A percentile compares a stretch with the other conserved stretches of the same genome.
phyloP scores from a whole-genome alignment of 2,797 vertebrate genomes.

The Antrozous pallidus region DNA sequence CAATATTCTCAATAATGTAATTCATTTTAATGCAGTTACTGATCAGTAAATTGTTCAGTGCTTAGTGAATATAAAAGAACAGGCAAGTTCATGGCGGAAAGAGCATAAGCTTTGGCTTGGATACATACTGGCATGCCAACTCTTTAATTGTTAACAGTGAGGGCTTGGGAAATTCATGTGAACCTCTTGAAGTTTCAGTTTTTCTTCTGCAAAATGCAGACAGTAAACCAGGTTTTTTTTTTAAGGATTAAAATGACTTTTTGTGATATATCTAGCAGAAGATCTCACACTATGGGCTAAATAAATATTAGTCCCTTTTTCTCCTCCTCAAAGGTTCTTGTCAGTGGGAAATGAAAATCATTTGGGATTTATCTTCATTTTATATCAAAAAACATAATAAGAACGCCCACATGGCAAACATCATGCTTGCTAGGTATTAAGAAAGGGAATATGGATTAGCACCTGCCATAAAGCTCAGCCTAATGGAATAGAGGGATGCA shows the following conservation, averaged over 20 bases:
- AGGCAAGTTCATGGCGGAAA: conserved; percentile 9
- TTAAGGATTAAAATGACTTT: not conserved
- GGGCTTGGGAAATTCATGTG: not conserved
- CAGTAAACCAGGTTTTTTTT: conserved; percentile 25
- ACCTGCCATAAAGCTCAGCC: conserved; percentile 29
- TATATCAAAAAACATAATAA: not conserved
- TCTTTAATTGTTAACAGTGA: not conserved
- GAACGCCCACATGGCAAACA: not conserved
- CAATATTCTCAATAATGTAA: not conserved
- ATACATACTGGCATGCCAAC: not conserved
- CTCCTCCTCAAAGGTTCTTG: not conserved
- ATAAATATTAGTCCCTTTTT: conserved; percentile 9
- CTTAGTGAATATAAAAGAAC: not conserved
- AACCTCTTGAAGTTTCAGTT: not conserved
- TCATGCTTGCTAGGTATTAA: not conserved
- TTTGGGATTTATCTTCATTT: conserved; percentile 35
- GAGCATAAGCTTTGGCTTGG: not conserved
- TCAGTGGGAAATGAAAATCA: not conserved
- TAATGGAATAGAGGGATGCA: not conserved
- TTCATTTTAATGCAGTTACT: not conserved
- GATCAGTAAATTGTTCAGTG: not conserved
- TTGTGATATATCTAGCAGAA: conserved; percentile 24
- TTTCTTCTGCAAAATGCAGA: not conserved
- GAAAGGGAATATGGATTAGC: not conserved
- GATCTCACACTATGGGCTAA: not conserved